A percentile compares a stretch with the other conserved stretches of the same genome.
phyloP scores from a whole-genome alignment of 2,797 vertebrate genomes.

The Typhlichthys eigenmanni region DNA sequence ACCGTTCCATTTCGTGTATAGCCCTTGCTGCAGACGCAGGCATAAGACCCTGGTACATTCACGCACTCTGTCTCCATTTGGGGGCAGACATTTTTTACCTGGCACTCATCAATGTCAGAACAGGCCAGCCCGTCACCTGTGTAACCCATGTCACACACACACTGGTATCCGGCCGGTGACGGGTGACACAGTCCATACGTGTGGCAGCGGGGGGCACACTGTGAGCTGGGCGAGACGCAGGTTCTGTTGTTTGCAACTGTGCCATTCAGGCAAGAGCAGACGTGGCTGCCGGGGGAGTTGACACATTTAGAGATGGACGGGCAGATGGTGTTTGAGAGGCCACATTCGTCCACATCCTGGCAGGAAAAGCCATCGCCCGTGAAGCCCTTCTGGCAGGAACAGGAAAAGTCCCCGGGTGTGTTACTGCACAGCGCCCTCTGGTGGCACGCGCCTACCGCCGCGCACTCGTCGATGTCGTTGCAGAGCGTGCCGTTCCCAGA shows the following conservation, averaged over 20 bases:
- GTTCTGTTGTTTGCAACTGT: constrained; percentile 68
- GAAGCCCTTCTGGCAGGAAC: constrained; percentile 78
- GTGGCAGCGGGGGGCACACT: constrained; percentile 76
- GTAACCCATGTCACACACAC: constrained; percentile 81
- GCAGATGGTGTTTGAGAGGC: constrained; percentile 61
- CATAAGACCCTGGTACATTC: constrained; percentile 77
- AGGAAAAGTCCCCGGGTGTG: constrained; percentile 68
- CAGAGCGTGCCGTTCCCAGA: constrained; percentile 74
- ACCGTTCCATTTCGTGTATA: constrained; percentile 63
- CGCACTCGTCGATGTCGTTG: constrained; percentile 79
- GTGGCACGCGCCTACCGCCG: constrained; percentile 58
- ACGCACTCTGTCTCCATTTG: constrained; percentile 74
- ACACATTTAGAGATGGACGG: constrained; percentile 72
- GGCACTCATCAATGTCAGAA: constrained; percentile 81
- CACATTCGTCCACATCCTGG: constrained; percentile 79
- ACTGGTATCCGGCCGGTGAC: constrained; percentile 72
- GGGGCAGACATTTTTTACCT: constrained; percentile 69
- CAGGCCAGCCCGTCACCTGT: constrained; percentile 74
- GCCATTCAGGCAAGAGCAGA: constrained; percentile 84
- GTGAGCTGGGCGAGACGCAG: constrained; percentile 64
- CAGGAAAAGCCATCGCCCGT: constrained; percentile 77
- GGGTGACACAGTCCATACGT: constrained; percentile 75
- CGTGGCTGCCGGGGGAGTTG: constrained; percentile 79
- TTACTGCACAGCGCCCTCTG: constrained; percentile 72
- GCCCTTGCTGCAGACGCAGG: constrained; percentile 79